These are phyloP conservation scores for Nansenia antarctica DNA, from an alignment of 2,113 vertebrate genomes.

Conservation along the genomic window DNA sequence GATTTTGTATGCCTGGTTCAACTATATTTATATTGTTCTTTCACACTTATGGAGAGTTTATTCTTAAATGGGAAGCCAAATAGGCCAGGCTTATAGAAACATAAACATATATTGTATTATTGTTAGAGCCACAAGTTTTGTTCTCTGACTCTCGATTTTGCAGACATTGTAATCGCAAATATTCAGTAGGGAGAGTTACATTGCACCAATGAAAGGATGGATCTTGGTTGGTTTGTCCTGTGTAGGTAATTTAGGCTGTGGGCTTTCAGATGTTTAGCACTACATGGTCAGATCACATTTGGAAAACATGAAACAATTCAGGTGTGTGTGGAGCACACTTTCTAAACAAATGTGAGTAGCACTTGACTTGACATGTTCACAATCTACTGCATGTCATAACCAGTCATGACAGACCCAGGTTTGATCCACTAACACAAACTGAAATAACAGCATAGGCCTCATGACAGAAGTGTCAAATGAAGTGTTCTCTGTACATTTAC, in stretches of 20 bases:
- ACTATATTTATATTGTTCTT: constrained; percentile 7
- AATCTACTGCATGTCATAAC: background rate
- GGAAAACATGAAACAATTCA: background rate
- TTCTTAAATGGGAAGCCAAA: background rate
- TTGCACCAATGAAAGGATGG: background rate
- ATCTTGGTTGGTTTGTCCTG: background rate
- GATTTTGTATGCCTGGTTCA: background rate
- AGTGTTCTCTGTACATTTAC: no score
- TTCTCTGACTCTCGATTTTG: no score
- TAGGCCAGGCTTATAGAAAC: background rate
- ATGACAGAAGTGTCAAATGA: background rate
- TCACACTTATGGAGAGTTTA: background rate
- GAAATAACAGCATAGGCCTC: background rate
- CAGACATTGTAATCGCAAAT: background rate
- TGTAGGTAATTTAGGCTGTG: background rate
- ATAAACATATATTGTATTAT: background rate
- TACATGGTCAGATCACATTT: background rate
- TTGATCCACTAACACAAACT: background rate
- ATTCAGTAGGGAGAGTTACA: background rate
- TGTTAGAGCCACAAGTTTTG: background rate
- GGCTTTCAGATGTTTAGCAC: background rate
- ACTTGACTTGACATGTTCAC: background rate
- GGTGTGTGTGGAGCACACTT: background rate
- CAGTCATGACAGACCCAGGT: background rate
- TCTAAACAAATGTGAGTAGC: background rate